Base-by-base conservation (phyloP, 1,140 invertebrate species). In the Hyles euphorbiae region DNA sequence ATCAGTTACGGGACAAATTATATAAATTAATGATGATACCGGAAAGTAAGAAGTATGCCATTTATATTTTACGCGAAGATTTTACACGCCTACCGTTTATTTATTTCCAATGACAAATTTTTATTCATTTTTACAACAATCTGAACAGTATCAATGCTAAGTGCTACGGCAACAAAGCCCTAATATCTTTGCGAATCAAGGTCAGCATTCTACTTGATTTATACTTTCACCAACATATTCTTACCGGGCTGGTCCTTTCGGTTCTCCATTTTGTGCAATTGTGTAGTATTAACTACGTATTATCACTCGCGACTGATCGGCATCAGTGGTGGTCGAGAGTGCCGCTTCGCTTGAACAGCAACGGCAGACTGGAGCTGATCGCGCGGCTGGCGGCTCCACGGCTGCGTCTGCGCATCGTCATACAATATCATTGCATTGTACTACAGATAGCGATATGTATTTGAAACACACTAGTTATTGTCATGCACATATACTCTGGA, bases 221-320 rank as follows among this genome's bases (percentile, higher is more conserved):
- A 45, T 33, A 69, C 64, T 67, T 64, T 70, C 64, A 63, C 68
- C 52, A 12, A 56, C 10, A 10, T 2, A 48, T 22, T 46, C 64
- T 58, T 64, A 70, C 64, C 67, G 22, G 61, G 58, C 40, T 65
- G 60, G 22, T 47, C 53, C 40, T 60, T 63, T 44, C 51, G 58
- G 22, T 63, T 56, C 51, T 66, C 63, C 63, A 66, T 65, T 62
- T 12, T 60, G 9, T 51, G 22, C 55, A 43, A 10, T 9, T 34
- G 5, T 45, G 36, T 34, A 57, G 45, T 59, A 55, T 53, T 45
- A n/a, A 53, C 34, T 53, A 34, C 12, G 10, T 40, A 40, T 9
- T 9, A 54, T 59, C 48, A 59, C 56, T 40, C 32, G 36, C 43
- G 45, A 34, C 50, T 43, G 36, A 9, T 12, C 61, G 7, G 49